A percentile compares a stretch with the other conserved stretches of the same genome.
These are phyloP conservation scores for Zaprionus obscuricornis DNA, from an alignment of 2,888 invertebrate genomes.

Conservation along the genomic window DNA sequence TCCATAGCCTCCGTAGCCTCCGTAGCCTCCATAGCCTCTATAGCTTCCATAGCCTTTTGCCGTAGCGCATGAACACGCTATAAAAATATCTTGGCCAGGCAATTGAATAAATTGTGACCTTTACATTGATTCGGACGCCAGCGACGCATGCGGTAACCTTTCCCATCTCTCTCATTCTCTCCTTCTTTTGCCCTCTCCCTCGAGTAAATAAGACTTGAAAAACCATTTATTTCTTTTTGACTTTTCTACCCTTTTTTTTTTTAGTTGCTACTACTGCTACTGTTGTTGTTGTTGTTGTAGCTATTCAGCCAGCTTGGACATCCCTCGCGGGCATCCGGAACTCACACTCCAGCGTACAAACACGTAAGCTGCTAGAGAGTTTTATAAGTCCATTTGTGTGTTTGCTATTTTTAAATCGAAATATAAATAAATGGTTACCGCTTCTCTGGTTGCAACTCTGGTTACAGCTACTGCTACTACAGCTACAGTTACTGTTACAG, in stretches of 20 bases:
- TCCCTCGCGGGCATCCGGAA: slow-evolving; percentile 10
- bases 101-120: slow-evolving; percentile 78
- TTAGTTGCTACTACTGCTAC: slow-evolving; percentile 2
- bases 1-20: neutral
- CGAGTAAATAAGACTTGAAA: slow-evolving; percentile 71
- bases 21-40: neutral
- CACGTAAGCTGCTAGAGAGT: slow-evolving; percentile 65
- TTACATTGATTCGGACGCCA: slow-evolving; percentile 78
- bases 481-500: slow-evolving; percentile 11
- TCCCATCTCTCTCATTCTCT: slow-evolving; percentile 11
- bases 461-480: slow-evolving; percentile 19
- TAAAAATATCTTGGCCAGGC: slow-evolving; percentile 73
- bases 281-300: neutral
- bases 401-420: slow-evolving; percentile 72
- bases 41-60: neutral
- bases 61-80: slow-evolving; percentile 69
- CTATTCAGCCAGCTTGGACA: slow-evolving; percentile 6
- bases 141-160: slow-evolving; percentile 22
- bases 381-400: slow-evolving; percentile 73
- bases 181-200: slow-evolving; percentile 21
- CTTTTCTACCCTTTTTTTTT: slow-evolving; percentile 62
- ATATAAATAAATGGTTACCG: slow-evolving; percentile 66
- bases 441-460: slow-evolving; percentile 5
- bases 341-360: slow-evolving; percentile 1
- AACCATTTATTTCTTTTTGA: slow-evolving; percentile 73